Conservation (phyloP, 2,113 vertebrate species). For the Arvicanthis niloticus region DNA sequence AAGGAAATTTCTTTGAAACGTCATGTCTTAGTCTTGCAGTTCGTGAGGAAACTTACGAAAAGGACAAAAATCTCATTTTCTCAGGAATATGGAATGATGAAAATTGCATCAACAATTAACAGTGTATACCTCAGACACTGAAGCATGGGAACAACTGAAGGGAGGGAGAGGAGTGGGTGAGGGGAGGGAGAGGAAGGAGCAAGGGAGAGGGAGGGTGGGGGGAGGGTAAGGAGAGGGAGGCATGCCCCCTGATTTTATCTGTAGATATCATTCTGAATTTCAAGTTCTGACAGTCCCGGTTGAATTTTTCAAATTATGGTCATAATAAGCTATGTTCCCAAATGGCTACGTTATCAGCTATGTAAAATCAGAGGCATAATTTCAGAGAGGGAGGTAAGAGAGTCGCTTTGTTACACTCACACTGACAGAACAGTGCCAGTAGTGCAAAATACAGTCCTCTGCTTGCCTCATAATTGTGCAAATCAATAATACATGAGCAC, state of each 20-base stretch:
- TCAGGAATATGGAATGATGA: neutral
- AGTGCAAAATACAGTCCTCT: conserved; percentile 55
- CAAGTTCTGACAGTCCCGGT: conserved; percentile 57
- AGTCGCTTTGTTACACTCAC: conserved; percentile 43
- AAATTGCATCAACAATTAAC: conserved; percentile 13
- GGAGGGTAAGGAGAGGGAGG: no score
- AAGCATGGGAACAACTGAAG: neutral
- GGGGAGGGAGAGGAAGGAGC: neutral
- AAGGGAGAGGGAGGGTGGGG: neutral
- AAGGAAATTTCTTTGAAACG: neutral
- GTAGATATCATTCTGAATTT: conserved; percentile 56
- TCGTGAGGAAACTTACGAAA: neutral
- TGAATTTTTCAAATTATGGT: conserved; percentile 75
- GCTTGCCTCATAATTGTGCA: conserved; percentile 62
- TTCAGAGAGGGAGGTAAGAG: conserved; percentile 57
- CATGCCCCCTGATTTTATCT: conserved; percentile 2
- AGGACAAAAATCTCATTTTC: neutral
- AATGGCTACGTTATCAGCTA: conserved; percentile 63
- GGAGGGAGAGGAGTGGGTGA: neutral
- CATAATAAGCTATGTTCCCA: conserved; percentile 63
- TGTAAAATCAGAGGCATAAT: conserved; percentile 63
- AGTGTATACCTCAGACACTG: conserved; percentile 10
- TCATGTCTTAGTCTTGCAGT: neutral
- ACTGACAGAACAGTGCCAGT: conserved; percentile 59
- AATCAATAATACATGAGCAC: conserved; percentile 72